These are phyloP conservation scores for Cheilinus undulatus DNA, from an alignment of 2,113 vertebrate genomes.

Conservation along the genomic window DNA sequence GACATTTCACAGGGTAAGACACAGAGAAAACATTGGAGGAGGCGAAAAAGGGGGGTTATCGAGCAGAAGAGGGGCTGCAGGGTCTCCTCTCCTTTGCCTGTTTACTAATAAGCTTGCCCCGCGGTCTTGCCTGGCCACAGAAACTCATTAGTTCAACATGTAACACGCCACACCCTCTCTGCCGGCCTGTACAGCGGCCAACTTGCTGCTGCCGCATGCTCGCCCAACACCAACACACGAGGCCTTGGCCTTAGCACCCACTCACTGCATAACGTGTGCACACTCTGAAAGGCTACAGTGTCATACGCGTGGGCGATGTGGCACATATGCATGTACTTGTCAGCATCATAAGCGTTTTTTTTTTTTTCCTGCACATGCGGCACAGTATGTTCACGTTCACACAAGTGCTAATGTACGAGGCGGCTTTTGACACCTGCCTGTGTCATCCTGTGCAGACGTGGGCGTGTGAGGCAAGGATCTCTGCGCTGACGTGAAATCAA, in stretches of 20 bases:
- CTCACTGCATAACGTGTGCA: conserved; percentile 59
- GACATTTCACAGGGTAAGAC: not conserved
- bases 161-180: conserved; percentile 69
- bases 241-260: conserved; percentile 68
- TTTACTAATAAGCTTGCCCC: conserved; percentile 72
- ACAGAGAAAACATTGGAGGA: conserved; percentile 17
- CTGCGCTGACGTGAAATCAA: not conserved
- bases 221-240: conserved; percentile 64
- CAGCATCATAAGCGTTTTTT: conserved; percentile 36
- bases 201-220: conserved; percentile 62
- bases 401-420: conserved; percentile 30
- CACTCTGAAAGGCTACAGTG: conserved; percentile 56
- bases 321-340: conserved; percentile 60
- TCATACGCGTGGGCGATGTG: conserved; percentile 69
- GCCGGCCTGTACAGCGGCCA: conserved; percentile 53
- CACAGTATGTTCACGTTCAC: conserved; percentile 52
- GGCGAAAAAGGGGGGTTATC: conserved; percentile 17
- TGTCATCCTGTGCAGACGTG: not conserved
- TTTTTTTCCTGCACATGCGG: conserved; percentile 46
- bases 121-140: conserved; percentile 60
- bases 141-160: conserved; percentile 75
- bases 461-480: conserved; percentile 7
- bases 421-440: conserved; percentile 14
- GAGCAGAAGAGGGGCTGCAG: conserved; percentile 35
- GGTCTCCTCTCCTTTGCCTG: conserved; percentile 60